Base-by-base conservation (phyloP, 2,113 vertebrate species). In the Ptyas mucosa region DNA sequence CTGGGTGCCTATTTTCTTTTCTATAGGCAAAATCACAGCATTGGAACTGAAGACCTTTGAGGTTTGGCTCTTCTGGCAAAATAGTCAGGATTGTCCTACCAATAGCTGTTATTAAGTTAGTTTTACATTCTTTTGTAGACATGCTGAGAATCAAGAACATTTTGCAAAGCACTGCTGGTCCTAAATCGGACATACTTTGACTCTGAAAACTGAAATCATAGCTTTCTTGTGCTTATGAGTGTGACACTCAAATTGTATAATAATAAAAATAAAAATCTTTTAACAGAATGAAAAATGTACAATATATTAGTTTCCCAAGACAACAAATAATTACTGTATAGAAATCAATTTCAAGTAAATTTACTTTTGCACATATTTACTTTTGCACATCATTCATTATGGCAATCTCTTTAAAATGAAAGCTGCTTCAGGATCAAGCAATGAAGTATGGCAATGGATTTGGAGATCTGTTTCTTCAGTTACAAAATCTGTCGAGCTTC, bases 401-500 rank as follows among this genome's bases (percentile, higher is more conserved):
- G 69, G 53, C 49, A 89, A 94, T 91, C 93, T 85, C 95, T 90
- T 93, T 58, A 58, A 93, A 93, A 11, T 64, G 93, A 95, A 94
- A 96, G 89, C 89, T 92, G 92, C 24, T 93, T 57, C 7, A 96
- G 90, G 91, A 95, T 89, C 89, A 46, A 91, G 81, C 55, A 93
- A 94, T 95, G 91, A 95, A 95, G 93, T 96, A 91, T 91, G 94
- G 94, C 90, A 24, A 88, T 87, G 64, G 20, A 81, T 75, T 49
- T 64, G 64, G 94, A 61, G 58, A 61, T 95, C 43, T 94, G 95
- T 91, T 93, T 58, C 96, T 91, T 0, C 20, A 9, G 3, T 46
- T 34, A 88, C 86, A 96, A 96, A 97, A 94, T 94, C 93, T 96
- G 96, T 97, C 97, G 94, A 96, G 43, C 85, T 96, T 97, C 96